Percentiles rank a stretch among this genome's conserved stretches.
These are phyloP conservation scores for Ridgeia piscesae DNA, from an alignment of 1,140 invertebrate species.

Conservation along the genomic window DNA sequence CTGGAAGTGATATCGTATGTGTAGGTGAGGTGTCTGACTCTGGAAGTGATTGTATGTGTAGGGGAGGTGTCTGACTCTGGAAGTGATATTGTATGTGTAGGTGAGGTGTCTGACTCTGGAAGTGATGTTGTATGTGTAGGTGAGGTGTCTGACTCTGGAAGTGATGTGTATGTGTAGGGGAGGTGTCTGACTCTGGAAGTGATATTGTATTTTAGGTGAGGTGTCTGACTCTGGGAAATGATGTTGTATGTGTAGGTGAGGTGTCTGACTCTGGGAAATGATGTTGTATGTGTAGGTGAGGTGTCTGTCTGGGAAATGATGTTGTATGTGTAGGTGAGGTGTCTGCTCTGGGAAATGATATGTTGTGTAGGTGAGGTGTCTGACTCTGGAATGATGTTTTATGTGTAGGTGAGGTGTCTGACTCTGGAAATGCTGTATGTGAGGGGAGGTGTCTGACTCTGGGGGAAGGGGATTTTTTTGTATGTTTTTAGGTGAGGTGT, in stretches of 20 bases:
- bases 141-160: conserved; percentile 68
- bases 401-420: conserved; percentile 73
- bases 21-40: conserved; percentile 71
- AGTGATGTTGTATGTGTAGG: conserved; percentile 59
- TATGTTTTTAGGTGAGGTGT: too few relatives aligned
- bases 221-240: conserved; percentile 65
- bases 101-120: conserved; percentile 69
- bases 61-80: conserved; percentile 69
- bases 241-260: conserved; percentile 65
- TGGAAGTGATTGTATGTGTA: conserved; percentile 56
- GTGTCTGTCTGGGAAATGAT: conserved; percentile 64
- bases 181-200: conserved; percentile 66
- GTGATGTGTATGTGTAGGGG: conserved; percentile 62
- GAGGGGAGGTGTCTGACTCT: conserved; percentile 70
- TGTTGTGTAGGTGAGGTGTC: conserved; percentile 75
- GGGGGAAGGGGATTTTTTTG: too few relatives aligned
- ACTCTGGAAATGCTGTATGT: conserved; percentile 58
- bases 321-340: conserved; percentile 70
- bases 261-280: conserved; percentile 65
- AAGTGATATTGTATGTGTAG: too few relatives aligned
- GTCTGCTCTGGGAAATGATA: conserved; percentile 61
- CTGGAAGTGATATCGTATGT: conserved; percentile 55
- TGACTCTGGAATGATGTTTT: conserved; percentile 60
- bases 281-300: conserved; percentile 65
- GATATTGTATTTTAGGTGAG: too few relatives aligned